These are phyloP conservation scores for Rhynchomys soricoides DNA, from an alignment of 2,113 vertebrate genomes.

Conservation along the genomic window DNA sequence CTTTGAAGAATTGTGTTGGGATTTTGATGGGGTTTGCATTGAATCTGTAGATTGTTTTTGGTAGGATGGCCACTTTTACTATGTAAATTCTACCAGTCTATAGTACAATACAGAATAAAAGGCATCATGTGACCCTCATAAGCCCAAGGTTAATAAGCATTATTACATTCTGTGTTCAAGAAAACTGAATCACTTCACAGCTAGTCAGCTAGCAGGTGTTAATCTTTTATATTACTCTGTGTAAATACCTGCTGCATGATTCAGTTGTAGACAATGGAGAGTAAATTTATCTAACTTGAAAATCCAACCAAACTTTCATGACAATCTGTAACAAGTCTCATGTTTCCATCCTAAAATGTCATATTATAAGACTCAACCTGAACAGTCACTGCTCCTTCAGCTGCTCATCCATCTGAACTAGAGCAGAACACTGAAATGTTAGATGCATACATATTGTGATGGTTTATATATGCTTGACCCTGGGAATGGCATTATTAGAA, in stretches of 20 bases:
- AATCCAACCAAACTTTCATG: neutral
- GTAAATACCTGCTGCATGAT: neutral
- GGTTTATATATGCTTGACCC: too few relatives aligned
- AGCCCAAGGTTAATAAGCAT: neutral
- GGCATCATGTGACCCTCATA: neutral
- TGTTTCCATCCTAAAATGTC: neutral
- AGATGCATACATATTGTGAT: neutral
- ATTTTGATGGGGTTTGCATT: too few relatives aligned
- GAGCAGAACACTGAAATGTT: neutral
- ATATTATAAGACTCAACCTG: neutral
- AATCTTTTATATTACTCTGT: too few relatives aligned
- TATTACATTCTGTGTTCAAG: neutral
- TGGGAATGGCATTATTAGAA: too few relatives aligned
- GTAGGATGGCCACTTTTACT: too few relatives aligned
- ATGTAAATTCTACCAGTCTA: too few relatives aligned
- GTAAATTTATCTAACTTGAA: neutral
- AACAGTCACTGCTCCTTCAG: neutral
- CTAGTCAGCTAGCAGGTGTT: neutral
- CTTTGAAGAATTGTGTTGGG: too few relatives aligned
- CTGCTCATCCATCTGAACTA: neutral
- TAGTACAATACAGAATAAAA: neutral
- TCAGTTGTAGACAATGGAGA: neutral
- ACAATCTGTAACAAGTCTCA: neutral
- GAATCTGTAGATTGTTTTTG: too few relatives aligned
- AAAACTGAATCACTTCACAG: constrained; percentile 23